A percentile compares a stretch with the other conserved stretches of the same genome.
Evolutionary conservation across 1,140 invertebrate genomes (phyloP).

Genomic region (Eriosoma lanigerum): DNA sequence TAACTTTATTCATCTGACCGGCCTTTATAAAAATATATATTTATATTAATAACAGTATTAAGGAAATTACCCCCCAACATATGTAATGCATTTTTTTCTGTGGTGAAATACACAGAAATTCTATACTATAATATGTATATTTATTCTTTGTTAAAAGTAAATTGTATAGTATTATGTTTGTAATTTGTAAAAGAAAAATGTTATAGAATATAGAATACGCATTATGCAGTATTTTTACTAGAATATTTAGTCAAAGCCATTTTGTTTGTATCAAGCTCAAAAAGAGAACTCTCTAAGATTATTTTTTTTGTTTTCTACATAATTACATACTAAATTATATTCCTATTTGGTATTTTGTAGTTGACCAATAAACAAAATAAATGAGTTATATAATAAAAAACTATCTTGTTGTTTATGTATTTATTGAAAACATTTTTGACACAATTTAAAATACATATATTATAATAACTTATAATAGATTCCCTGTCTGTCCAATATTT

Average conservation of each 20-base stretch:
- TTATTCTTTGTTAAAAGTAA: constrained; percentile 20
- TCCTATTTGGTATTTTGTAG: constrained; percentile 14
- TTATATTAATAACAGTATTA: background rate
- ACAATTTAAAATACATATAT: too few relatives aligned
- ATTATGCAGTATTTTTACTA: constrained; percentile 4
- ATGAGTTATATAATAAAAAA: constrained; percentile 6
- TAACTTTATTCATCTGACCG: background rate
- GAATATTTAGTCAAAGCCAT: constrained; percentile 10
- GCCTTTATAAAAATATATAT: background rate
- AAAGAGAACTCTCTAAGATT: constrained; percentile 1
- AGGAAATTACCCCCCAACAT: background rate
- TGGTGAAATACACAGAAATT: background rate
- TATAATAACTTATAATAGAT: too few relatives aligned
- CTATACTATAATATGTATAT: constrained; percentile 2
- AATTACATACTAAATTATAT: background rate
- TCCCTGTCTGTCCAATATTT: too few relatives aligned
- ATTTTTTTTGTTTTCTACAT: background rate
- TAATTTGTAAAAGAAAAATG: constrained; percentile 19
- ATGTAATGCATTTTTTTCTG: background rate
- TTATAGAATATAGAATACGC: too few relatives aligned
- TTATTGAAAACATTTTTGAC: background rate
- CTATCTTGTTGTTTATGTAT: background rate
- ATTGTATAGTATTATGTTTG: constrained; percentile 28
- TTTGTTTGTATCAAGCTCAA: constrained; percentile 26
- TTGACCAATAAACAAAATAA: constrained; percentile 10